Base-by-base conservation (phyloP, 1,140 invertebrate genomes). In the Belonocnema kinseyi region DNA sequence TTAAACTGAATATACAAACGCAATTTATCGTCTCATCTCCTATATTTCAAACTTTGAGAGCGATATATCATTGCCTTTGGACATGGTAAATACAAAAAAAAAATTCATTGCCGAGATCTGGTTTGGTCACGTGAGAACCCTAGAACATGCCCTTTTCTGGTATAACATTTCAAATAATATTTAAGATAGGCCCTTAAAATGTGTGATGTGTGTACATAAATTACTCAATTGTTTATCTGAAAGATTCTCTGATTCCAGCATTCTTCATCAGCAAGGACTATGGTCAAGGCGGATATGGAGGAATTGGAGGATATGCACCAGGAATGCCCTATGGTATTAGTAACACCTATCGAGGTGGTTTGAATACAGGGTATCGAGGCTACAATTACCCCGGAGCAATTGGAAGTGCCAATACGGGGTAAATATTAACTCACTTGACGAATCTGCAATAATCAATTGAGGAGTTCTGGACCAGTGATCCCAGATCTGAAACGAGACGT, bases 221-320 rank as follows among this genome's bases (percentile, higher is more conserved):
- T 13, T 54, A 54, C 53, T 33, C 33, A 66, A 66, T 66, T 40
- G 58, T 66, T 66, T 33, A 7, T 14, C 26, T 66, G 13, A 40
- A 66, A 66, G 58, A 66, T 66, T 33, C 58, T 66, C 58, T 66
- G 58, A 66, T 66, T 66, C 58, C 58, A 66, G 58, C 58, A 66
- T 66, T 66, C 58, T 26, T 66, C 58, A 16, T 66, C 58, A 66
- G 58, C 33, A 66, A 33, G 19, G 58, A 66, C 40, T 66, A 54
- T 19, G 53, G 53, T 7, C 17, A 66, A 16, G 58, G 58, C 21
- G 58, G 58, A 40, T 66, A 66, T 66, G 58, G 58, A 16, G 58
- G 58, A 33, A 33, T 26, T 58, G 56, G 58, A 66, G 58, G 58
- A 14, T 66, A 58, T 58, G 56, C 56, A 58, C 19, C 19, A 13